phyloP scores from a whole-genome alignment of 2,888 invertebrate species.

The Melitaea athalia region DNA sequence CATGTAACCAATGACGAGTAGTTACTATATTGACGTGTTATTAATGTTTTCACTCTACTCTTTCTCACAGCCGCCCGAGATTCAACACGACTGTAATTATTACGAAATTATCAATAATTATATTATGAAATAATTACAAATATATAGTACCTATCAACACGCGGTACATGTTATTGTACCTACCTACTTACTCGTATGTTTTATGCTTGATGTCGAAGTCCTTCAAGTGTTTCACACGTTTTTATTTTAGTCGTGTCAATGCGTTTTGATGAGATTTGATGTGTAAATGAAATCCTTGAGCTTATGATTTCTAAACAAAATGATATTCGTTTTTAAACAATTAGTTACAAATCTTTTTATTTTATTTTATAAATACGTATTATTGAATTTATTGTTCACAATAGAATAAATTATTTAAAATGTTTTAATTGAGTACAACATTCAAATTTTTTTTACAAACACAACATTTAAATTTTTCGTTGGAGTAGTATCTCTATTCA shows the following conservation, averaged over 20 bases:
- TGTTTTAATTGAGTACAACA: too few species aligned
- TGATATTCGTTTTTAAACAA: too few species aligned
- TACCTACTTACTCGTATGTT: background rate
- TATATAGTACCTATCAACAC: background rate
- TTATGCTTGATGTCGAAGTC: background rate
- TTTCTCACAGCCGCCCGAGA: slow-evolving; percentile 37
- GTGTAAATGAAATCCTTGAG: too few species aligned
- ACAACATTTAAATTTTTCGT: too few species aligned
- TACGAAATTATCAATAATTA: slow-evolving; percentile 20
- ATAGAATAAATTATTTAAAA: too few species aligned
- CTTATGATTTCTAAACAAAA: too few species aligned
- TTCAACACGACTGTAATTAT: slow-evolving; percentile 20
- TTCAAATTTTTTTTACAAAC: too few species aligned
- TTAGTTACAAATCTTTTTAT: too few species aligned
- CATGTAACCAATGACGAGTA: slow-evolving; percentile 57
- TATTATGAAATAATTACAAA: slow-evolving; percentile 20
- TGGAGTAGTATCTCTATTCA: too few species aligned
- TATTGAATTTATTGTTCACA: too few species aligned
- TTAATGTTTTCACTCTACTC: slow-evolving; percentile 66
- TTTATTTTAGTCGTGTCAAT: background rate
- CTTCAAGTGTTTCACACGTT: slow-evolving; percentile 4
- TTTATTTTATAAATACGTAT: too few species aligned
- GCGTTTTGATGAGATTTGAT: too few species aligned
- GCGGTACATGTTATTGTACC: background rate
- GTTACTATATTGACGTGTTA: slow-evolving; percentile 58